Evolutionary conservation across 2,888 invertebrate genomes (phyloP).

Genomic region (Melinopterus prodromus): DNA sequence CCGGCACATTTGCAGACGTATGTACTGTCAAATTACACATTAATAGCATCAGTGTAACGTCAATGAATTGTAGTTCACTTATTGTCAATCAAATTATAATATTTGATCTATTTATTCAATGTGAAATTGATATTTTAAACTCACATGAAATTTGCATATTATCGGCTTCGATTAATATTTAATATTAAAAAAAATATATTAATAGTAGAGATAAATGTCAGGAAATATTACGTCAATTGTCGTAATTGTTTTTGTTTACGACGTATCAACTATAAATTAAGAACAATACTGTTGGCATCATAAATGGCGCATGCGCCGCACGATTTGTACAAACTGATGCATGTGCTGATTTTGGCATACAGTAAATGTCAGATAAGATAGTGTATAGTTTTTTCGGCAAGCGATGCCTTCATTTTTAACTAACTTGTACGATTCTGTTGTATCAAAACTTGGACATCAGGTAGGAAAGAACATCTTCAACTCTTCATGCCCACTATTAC

Average conservation of each 20-base stretch:
- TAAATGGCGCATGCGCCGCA: background rate
- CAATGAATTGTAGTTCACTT: too few species aligned
- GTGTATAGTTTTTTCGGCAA: background rate
- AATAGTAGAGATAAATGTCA: too few species aligned
- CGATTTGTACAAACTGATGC: background rate
- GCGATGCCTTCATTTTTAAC: background rate
- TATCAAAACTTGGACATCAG: background rate
- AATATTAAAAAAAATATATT: too few species aligned
- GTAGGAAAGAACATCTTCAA: background rate
- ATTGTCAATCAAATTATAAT: too few species aligned
- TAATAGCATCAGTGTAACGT: too few species aligned
- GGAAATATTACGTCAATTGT: background rate
- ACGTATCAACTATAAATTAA: background rate
- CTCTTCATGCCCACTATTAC: too few species aligned
- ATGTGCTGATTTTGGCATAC: background rate
- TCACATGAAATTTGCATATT: too few species aligned
- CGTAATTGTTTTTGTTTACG: background rate
- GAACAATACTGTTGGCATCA: background rate
- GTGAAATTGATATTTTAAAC: too few species aligned
- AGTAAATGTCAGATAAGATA: slow-evolving; percentile 4
- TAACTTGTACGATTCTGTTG: background rate
- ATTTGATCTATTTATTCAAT: too few species aligned
- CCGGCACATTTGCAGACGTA: too few species aligned
- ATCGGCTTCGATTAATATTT: too few species aligned
- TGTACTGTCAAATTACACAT: too few species aligned